Conservation (phyloP, 1,140 invertebrate genomes). For the Papilio polytes region DNA sequence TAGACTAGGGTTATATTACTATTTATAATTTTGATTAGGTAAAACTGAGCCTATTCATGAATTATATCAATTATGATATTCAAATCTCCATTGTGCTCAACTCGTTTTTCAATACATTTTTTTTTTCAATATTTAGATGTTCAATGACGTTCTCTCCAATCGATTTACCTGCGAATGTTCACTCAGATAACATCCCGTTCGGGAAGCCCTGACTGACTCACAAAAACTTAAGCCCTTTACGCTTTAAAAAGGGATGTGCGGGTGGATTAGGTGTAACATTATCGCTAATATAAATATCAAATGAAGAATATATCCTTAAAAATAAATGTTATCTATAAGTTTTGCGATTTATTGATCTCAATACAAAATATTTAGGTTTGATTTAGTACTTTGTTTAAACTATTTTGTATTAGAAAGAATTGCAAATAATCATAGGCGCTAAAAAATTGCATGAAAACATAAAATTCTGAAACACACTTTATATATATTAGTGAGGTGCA, state of each 20-base stretch:
- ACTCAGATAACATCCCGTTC: not conserved
- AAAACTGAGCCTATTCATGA: not conserved
- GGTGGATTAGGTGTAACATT: not conserved
- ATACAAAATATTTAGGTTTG: not conserved
- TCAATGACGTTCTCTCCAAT: not conserved
- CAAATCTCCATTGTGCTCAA: no score
- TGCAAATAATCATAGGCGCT: not conserved
- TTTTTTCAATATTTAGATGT: not conserved
- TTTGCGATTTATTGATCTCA: not conserved
- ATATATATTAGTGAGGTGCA: conserved; percentile 27
- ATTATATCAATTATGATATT: no score
- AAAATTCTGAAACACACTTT: conserved; percentile 36
- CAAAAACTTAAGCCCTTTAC: conserved; percentile 19
- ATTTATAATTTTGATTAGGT: not conserved
- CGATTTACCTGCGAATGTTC: not conserved
- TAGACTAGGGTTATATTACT: not conserved
- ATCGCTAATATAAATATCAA: not conserved
- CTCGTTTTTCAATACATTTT: not conserved
- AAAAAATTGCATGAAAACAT: not conserved
- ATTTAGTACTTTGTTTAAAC: not conserved
- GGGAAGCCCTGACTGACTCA: not conserved
- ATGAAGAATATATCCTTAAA: not conserved
- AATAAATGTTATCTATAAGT: not conserved
- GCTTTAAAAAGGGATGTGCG: not conserved
- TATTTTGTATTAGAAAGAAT: no score